Base-by-base conservation (phyloP, 1,140 invertebrate genomes). In the Glomeris maerens region DNA sequence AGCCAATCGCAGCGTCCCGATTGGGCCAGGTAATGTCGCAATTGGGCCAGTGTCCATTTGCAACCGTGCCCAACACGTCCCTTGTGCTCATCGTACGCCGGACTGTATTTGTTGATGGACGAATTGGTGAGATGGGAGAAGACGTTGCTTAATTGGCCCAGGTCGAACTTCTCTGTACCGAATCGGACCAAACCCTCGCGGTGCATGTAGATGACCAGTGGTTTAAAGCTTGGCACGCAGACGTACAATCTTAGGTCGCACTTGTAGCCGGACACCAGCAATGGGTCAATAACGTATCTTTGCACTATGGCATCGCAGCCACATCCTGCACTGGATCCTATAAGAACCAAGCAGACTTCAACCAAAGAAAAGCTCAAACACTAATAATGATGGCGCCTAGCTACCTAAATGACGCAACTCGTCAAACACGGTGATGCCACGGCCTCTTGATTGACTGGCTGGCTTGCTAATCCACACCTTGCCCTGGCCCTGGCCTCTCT, bases 91-190 rank as follows among this genome's bases (percentile, higher is more conserved):
- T 76, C 75, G 60, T 86, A 89, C 2, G 79, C 74, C 1, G 84
- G 83, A 26, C 70, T 83, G 64, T 75, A 74, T 74, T 77, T 90
- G 73, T 83, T 93, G 60, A 76, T 79, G 55, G 78, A 89, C 39
- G 83, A 84, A 65, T 94, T 93, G 1, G 89, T 93, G 25, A 93
- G 68, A 67, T 94, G 90, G 7, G 86, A 78, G 64, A 85, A 92
- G 55, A 81, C 79, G 61, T 93, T 91, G 51, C 81, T 77, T 31
- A 93, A 63, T 44, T 45, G 48, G 0, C 81, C 79, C 22, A 88
- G 69, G 45, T 78, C 83, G 49, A 85, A 91, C 63, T 89, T 89
- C 23, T 86, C 82, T 0, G 85, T 89, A 27, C 84, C 85, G 57
- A 69, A 70, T 66, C 84, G 74, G 52, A 79, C 83, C 52, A 90